phyloP scores from a whole-genome alignment of 2,888 invertebrate species.

The Epirrhoe alternata region DNA sequence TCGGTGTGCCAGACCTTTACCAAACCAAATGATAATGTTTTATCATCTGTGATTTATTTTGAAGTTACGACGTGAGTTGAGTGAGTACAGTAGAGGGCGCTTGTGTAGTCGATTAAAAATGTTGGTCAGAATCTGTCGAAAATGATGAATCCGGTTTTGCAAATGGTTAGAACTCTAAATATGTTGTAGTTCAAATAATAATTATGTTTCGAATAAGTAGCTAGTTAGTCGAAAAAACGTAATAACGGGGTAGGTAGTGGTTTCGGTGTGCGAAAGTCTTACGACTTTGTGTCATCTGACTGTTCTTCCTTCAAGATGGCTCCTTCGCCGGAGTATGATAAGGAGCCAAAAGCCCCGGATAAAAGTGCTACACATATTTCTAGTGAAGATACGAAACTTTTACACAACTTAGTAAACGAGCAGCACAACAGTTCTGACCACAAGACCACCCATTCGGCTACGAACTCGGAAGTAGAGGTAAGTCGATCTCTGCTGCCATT shows the following conservation, averaged over 20 bases:
- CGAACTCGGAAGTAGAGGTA: constrained; percentile 76
- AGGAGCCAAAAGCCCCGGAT: constrained; percentile 90
- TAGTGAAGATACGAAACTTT: constrained; percentile 79
- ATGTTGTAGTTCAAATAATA: constrained; percentile 65
- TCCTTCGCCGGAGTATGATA: constrained; percentile 91
- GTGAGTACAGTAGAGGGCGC: constrained; percentile 54
- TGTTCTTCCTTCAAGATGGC: constrained; percentile 89
- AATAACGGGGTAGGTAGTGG: constrained; percentile 67
- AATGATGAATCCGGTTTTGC: constrained; percentile 76
- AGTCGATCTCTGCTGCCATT: constrained; percentile 71
- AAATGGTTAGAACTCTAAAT: constrained; percentile 73
- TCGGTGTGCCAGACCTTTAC: neutral
- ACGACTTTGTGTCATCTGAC: constrained; percentile 85
- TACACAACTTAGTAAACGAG: constrained; percentile 73
- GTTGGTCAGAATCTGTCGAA: constrained; percentile 78
- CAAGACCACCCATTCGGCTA: constrained; percentile 65
- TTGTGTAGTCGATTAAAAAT: constrained; percentile 72
- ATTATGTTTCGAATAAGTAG: constrained; percentile 74
- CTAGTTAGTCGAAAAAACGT: constrained; percentile 64
- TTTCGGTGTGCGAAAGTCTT: constrained; percentile 80
- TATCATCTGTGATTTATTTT: constrained; percentile 15
- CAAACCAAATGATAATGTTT: neutral
- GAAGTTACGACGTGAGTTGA: constrained; percentile 15
- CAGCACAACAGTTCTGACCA: constrained; percentile 73
- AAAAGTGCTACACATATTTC: constrained; percentile 81